These are phyloP conservation scores for Cardiocondyla obscurior DNA, from an alignment of 1,140 invertebrate genomes.

Conservation along the genomic window DNA sequence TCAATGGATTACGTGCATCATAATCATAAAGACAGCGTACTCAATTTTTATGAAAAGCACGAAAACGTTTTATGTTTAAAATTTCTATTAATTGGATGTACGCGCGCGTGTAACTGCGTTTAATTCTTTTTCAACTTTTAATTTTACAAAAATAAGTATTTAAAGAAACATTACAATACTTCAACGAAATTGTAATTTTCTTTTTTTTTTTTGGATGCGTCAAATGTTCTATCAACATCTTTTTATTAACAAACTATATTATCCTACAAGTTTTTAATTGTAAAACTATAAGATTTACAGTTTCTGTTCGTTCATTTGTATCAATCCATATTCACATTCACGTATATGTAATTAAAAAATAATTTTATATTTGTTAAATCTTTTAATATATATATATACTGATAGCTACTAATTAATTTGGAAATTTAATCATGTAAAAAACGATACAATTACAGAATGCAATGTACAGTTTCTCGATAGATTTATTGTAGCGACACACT, in stretches of 20 bases:
- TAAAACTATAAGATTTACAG: no score
- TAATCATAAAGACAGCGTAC: constrained; percentile 30
- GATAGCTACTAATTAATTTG: no score
- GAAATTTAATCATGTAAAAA: neutral
- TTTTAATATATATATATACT: no score
- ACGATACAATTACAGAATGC: neutral
- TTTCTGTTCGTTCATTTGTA: no score
- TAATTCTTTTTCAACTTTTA: neutral
- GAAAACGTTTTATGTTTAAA: constrained; percentile 26
- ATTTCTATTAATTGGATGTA: neutral
- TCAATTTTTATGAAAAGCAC: constrained; percentile 18
- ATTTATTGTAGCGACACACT: neutral
- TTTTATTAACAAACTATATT: neutral
- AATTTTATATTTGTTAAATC: no score
- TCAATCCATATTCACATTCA: no score
- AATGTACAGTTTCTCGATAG: neutral
- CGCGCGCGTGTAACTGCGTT: neutral
- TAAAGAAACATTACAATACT: neutral
- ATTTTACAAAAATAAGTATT: no score
- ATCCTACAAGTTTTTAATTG: neutral
- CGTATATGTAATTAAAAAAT: no score
- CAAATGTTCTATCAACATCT: neutral
- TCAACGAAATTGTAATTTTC: neutral
- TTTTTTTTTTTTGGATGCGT: no score
- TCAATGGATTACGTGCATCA: constrained; percentile 37